phyloP scores from a whole-genome alignment of 1,140 invertebrate genomes.

The Cepaea nemoralis region DNA sequence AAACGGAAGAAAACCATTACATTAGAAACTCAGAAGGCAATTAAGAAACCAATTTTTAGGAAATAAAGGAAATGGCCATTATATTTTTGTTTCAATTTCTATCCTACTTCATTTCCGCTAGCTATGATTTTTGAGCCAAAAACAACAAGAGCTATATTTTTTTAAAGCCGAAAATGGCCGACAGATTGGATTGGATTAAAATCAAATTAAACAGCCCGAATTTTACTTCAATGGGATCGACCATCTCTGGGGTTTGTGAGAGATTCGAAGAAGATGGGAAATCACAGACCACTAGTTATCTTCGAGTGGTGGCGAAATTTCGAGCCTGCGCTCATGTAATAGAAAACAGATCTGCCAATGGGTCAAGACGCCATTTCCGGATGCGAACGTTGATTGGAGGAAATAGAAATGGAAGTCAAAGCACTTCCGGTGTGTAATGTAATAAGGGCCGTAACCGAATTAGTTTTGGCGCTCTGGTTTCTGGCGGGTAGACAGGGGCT shows the following conservation, averaged over 20 bases:
- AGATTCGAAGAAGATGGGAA: not conserved
- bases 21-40: no score
- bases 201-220: not conserved
- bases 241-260: not conserved
- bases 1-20: no score
- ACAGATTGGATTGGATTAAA: not conserved
- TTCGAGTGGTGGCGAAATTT: not conserved
- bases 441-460: slow-evolving; percentile 1
- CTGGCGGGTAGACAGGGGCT: not conserved
- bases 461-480: not conserved
- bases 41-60: no score
- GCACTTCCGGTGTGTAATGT: slow-evolving; percentile 5
- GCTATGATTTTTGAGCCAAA: no score
- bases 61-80: no score
- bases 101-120: no score
- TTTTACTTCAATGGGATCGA: not conserved
- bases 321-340: not conserved
- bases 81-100: no score
- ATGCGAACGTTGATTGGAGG: not conserved
- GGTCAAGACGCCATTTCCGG: slow-evolving; percentile 11
- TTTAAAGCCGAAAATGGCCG: no score
- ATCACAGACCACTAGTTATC: not conserved
- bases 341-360: slow-evolving; percentile 7
- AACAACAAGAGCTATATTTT: no score
- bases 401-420: slow-evolving; percentile 14